Percentiles rank a stretch among this genome's conserved stretches.
Conservation (phyloP, 2,797 vertebrate genomes). For the Dendrocincla tyrannina region DNA sequence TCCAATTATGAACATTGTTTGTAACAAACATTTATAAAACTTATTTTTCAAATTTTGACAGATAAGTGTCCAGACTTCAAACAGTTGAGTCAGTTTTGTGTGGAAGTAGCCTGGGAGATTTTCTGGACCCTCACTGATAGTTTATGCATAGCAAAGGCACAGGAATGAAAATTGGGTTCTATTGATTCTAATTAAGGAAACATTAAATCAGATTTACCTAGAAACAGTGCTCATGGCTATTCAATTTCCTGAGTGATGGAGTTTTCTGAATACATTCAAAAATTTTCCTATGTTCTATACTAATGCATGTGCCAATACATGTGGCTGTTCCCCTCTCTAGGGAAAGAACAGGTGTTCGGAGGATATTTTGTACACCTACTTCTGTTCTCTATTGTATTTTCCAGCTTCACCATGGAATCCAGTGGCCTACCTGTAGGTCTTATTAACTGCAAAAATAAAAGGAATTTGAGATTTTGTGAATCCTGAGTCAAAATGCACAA, state of each 20-base stretch:
- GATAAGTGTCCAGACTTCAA: conserved; percentile 51
- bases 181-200: conserved; percentile 99
- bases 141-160: conserved; percentile 83
- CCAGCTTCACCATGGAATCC: neutral
- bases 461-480: neutral
- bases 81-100: neutral
- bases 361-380: neutral
- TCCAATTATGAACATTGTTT: conserved; percentile 68
- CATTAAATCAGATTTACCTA: conserved; percentile 96
- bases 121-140: conserved; percentile 83
- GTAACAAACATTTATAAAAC: conserved; percentile 72
- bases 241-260: conserved; percentile 70
- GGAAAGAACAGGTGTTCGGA: neutral
- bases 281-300: conserved; percentile 10
- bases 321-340: neutral
- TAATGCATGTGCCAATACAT: neutral
- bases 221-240: conserved; percentile 83
- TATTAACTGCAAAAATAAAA: neutral
- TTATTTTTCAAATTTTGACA: conserved; percentile 71
- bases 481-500: neutral
- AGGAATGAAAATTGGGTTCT: conserved; percentile 91
- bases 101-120: conserved; percentile 67
- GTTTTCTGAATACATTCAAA: conserved; percentile 45
- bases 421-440: neutral
- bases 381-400: neutral